Evolutionary conservation across 2,888 invertebrate genomes (phyloP), one percentile per base, ranked within the genome.

Genomic region (Eupithecia centaureata): DNA sequence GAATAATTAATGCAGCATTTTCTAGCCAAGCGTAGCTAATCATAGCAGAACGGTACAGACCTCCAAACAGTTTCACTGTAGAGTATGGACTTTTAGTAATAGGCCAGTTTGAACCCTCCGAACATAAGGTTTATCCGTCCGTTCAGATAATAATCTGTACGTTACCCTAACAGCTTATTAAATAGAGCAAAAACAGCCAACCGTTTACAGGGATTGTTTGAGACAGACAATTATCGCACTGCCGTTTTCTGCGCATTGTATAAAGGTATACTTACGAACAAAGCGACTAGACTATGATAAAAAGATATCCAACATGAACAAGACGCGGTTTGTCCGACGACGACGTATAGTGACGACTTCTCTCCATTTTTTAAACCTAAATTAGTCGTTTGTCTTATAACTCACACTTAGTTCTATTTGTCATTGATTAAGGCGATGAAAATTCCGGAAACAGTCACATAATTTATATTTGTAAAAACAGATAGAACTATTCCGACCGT

Each of bases 161-260:
- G 22, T 47, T 22, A 52, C 15, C 52, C 52, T 52, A 56, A 42
- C 56, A 47, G 47, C 22, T 56, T 57, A 63, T 54, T 57, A 57
- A 63, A 57, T 33, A 13, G 42, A 33, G 38, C 25, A 15, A 38
- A 67, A 66, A 66, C 64, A 42, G 56, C 1, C 56, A 52, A 30
- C 52, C 42, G 73, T 77, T 74, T 74, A 76, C 70, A 74, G 67
- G 72, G 71, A 75, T 76, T 77, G 76, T 74, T 75, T 76, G 73
- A 68, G 73, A 68, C 72, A 67, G 76, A 77, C 80, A 77, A 82
- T 82, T 81, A 81, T 75, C 76, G 77, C 71, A 51, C 72, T 54
- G 63, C 72, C 72, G 66, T 72, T 76, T 76, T 73, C 75, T 71
- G 66, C 73, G 74, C 77, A 78, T 75, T 77, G 76, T 68, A 77